A percentile compares a stretch with the other conserved stretches of the same genome.
Evolutionary conservation across 2,797 vertebrate genomes (phyloP).

Genomic region (Coranthus polyacanthus): DNA sequence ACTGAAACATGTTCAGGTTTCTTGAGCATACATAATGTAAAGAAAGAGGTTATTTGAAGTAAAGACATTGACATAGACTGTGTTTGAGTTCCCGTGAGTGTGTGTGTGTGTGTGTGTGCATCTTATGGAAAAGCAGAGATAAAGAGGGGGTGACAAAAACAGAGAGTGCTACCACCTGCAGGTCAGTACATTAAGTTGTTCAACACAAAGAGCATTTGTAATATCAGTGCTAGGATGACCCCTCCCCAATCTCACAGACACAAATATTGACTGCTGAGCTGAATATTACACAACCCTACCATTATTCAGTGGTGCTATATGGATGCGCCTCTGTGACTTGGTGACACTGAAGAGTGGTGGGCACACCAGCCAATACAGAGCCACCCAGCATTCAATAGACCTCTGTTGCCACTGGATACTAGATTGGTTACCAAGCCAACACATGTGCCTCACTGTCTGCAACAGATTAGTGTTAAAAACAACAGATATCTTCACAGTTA

Average conservation of each 20-base stretch:
- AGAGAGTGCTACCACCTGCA: conserved; percentile 65
- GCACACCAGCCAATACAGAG: conserved; percentile 79
- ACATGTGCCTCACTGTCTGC: conserved; percentile 81
- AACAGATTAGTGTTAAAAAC: conserved; percentile 74
- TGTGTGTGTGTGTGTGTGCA: conserved; percentile 15
- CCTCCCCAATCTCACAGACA: conserved; percentile 44
- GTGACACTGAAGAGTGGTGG: conserved; percentile 80
- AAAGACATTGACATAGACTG: conserved; percentile 22
- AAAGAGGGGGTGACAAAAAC: conserved; percentile 39
- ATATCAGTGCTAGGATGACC: conserved; percentile 50
- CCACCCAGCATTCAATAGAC: conserved; percentile 82
- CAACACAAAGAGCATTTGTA: conserved; percentile 69
- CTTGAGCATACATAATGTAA: conserved; percentile 11
- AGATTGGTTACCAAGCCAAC: conserved; percentile 86
- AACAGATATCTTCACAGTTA: conserved; percentile 66
- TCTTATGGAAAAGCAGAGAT: conserved; percentile 29
- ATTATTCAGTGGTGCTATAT: conserved; percentile 62
- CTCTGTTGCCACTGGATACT: conserved; percentile 87
- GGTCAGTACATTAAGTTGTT: conserved; percentile 70
- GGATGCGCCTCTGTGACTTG: conserved; percentile 73
- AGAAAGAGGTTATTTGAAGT: conserved; percentile 16
- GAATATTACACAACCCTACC: conserved; percentile 56
- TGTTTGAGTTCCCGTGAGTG: conserved; percentile 16
- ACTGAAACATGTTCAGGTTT: conserved; percentile 22
- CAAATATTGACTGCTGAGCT: conserved; percentile 54